Base-by-base conservation (phyloP, 2,888 invertebrate genomes). In the Eristalis pertinax region DNA sequence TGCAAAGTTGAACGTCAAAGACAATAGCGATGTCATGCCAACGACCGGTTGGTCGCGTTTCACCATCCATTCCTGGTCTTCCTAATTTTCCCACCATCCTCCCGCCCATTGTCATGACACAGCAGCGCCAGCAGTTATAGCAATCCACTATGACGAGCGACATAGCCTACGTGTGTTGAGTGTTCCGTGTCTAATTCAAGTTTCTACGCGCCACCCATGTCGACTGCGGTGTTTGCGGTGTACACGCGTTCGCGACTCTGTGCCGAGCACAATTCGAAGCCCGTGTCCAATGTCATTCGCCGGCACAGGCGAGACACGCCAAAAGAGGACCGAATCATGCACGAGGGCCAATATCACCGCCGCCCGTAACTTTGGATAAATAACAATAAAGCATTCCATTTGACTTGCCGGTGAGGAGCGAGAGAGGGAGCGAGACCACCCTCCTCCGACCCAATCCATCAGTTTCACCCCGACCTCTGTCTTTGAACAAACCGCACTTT, bases 341-440 rank as follows among this genome's bases (percentile, higher is more conserved):
- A 56, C 50, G 26, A 58, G 74, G 74, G 43, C 19, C 35, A 76
- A 60, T 50, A 50, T 50, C 50, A 19, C 50, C 64, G 29, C 68
- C 64, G 41, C 68, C 73, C 77, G 50, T 82, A 82, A 86, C 86
- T 78, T 70, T 62, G 62, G 56, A 77, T 82, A 72, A 83, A 86
- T 78, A 83, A 82, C 82, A 86, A 86, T 83, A 86, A 86, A 86
- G 82, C 86, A 86, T 86, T 86, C 86, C 82, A 86, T 82, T 86
- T 86, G 86, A 86, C 78, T 86, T 78, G 58, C 56, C 4, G 38
- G 35, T 11, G 35, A 2, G 10, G 35, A 35, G 35, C 8, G 35
- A 38, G 13, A 13, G 13, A 38, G 13, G 10, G 1, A 38, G 35
- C 69, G 65, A 43, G 43, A 35, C 62, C n/a, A 64, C 35, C 24